Percentiles rank a stretch among this genome's conserved stretches.
Conservation (phyloP, 2,888 invertebrate species). For the Ennomos erosarius region DNA sequence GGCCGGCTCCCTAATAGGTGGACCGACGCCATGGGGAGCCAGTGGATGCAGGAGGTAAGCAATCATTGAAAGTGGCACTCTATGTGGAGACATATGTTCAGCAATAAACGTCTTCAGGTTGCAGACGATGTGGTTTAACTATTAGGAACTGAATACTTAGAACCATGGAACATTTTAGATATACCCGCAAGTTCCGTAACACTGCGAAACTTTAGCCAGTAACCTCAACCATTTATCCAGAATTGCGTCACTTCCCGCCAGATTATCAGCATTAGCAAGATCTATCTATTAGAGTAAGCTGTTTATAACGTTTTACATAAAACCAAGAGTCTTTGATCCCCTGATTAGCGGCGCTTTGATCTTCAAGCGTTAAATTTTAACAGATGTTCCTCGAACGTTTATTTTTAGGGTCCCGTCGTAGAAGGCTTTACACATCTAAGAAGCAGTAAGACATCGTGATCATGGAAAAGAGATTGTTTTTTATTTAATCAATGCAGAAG, state of each 20-base stretch:
- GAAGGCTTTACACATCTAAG: neutral
- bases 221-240: conserved; percentile 9
- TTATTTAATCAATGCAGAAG: too few species aligned
- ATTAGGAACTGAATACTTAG: too few species aligned
- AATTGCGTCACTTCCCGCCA: conserved; percentile 20
- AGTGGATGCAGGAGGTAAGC: too few species aligned
- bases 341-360: conserved; percentile 51
- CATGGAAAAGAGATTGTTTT: too few species aligned
- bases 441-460: conserved; percentile 3
- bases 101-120: too few species aligned
- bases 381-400: conserved; percentile 41
- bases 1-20: too few species aligned
- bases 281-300: conserved; percentile 36
- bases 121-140: too few species aligned
- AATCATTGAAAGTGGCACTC: too few species aligned
- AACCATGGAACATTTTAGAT: too few species aligned
- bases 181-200: neutral
- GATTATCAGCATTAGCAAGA: conserved; percentile 23
- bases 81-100: too few species aligned
- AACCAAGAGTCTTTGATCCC: conserved; percentile 49
- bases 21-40: too few species aligned
- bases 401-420: conserved; percentile 28
- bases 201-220: neutral
- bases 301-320: conserved; percentile 40
- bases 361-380: conserved; percentile 46